Percentiles rank a stretch among this genome's conserved stretches.
Evolutionary conservation across 2,888 invertebrate species (phyloP).

Genomic region (Andrena dorsata): DNA sequence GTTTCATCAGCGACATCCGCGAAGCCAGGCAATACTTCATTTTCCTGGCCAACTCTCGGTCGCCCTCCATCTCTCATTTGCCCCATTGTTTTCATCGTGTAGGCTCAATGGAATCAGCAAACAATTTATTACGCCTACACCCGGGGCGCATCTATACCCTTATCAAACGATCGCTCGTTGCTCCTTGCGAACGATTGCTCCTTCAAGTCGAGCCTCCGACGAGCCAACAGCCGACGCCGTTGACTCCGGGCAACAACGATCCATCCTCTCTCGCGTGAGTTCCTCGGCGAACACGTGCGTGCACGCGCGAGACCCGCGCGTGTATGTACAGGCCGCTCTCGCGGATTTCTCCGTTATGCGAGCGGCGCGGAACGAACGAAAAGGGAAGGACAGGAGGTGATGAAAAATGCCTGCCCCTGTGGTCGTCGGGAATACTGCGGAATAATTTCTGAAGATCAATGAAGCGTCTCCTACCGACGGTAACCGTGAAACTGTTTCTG

Average conservation of each 20-base stretch:
- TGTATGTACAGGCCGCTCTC: slow-evolving; percentile 29
- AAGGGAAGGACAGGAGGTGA: background rate
- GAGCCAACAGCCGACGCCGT: slow-evolving; percentile 46
- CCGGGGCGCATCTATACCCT: slow-evolving; percentile 71
- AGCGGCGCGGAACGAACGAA: background rate
- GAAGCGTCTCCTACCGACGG: background rate
- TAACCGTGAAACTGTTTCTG: background rate
- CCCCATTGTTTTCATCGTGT: slow-evolving; percentile 70
- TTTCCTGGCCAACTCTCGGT: slow-evolving; percentile 34
- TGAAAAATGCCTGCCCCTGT: slow-evolving; percentile 28
- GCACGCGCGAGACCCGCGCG: slow-evolving; percentile 42
- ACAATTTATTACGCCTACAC: slow-evolving; percentile 76
- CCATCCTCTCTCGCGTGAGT: slow-evolving; percentile 31
- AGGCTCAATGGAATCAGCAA: slow-evolving; percentile 74
- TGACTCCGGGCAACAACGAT: slow-evolving; percentile 37
- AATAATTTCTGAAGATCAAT: slow-evolving; percentile 18
- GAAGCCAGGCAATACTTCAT: slow-evolving; percentile 46
- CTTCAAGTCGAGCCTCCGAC: slow-evolving; percentile 64
- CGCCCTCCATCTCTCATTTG: slow-evolving; percentile 51
- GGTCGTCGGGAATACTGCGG: slow-evolving; percentile 14
- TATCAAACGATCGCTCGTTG: slow-evolving; percentile 71
- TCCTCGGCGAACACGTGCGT: slow-evolving; percentile 7
- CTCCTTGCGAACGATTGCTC: slow-evolving; percentile 70
- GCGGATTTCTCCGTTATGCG: slow-evolving; percentile 40
- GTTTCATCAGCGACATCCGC: slow-evolving; percentile 46